Percentiles rank a stretch among this genome's conserved stretches.
phyloP scores from a whole-genome alignment of 2,888 invertebrate species.

The Andrena praecox region DNA sequence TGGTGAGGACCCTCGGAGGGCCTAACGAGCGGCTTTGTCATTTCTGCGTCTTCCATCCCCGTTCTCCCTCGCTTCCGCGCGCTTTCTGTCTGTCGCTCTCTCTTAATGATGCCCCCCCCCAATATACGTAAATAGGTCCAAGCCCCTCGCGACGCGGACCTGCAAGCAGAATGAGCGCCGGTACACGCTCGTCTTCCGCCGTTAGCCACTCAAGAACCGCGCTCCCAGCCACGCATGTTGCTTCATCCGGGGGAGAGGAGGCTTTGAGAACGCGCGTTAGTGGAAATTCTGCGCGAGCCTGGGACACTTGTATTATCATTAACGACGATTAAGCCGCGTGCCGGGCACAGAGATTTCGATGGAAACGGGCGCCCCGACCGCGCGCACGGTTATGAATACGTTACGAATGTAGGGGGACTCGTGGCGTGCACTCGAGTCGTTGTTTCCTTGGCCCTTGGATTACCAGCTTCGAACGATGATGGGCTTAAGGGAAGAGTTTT shows the following conservation, averaged over 20 bases:
- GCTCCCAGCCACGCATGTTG: conserved; percentile 64
- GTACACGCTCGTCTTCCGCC: conserved; percentile 63
- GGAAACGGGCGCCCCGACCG: conserved; percentile 30
- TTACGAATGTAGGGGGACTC: conserved; percentile 34
- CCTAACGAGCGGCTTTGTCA: conserved; percentile 85
- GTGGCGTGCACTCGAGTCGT: background rate
- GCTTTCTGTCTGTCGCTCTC: conserved; percentile 66
- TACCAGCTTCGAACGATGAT: background rate
- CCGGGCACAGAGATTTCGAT: conserved; percentile 59
- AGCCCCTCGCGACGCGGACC: conserved; percentile 52
- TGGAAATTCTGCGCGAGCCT: conserved; percentile 59
- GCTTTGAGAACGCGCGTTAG: conserved; percentile 65
- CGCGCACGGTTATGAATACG: conserved; percentile 54
- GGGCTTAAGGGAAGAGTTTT: background rate
- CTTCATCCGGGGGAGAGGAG: conserved; percentile 55
- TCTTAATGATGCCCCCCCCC: conserved; percentile 81
- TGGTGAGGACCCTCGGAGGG: conserved; percentile 83
- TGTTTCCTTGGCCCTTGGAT: background rate
- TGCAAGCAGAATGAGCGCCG: conserved; percentile 53
- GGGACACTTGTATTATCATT: conserved; percentile 66
- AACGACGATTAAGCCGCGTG: conserved; percentile 68
- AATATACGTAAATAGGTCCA: conserved; percentile 76
- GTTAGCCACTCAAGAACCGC: conserved; percentile 64
- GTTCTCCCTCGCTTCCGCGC: conserved; percentile 49
- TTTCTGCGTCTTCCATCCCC: conserved; percentile 77